Percentiles rank a stretch among this genome's conserved stretches.
Evolutionary conservation across 2,888 invertebrate genomes (phyloP).

Genomic region (Drosophila nr. medialis): DNA sequence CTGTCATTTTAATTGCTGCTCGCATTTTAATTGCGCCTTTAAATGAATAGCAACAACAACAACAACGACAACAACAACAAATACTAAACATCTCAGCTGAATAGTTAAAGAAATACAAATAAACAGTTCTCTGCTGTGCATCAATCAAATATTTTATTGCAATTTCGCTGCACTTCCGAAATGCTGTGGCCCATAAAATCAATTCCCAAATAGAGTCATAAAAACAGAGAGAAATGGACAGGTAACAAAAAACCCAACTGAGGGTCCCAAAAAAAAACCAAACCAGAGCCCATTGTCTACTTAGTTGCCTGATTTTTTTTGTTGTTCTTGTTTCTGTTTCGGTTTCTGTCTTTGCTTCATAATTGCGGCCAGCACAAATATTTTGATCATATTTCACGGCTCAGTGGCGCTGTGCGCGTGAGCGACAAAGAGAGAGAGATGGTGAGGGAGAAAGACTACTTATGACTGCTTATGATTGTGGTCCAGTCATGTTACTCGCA

Average conservation of each 20-base stretch:
- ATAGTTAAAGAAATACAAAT: constrained; percentile 1
- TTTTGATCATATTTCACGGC: constrained; percentile 80
- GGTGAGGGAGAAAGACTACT: constrained; percentile 2
- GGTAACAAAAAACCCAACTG: constrained; percentile 68
- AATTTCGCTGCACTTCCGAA: constrained; percentile 64
- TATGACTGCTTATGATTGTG: constrained; percentile 55
- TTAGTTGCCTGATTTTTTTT: constrained; percentile 29
- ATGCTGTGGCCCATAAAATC: constrained; percentile 63
- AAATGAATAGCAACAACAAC: neutral
- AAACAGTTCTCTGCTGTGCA: constrained; percentile 18
- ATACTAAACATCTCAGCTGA: constrained; percentile 24
- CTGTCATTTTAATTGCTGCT: constrained; percentile 5
- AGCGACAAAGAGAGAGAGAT: neutral
- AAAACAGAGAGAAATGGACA: constrained; percentile 49
- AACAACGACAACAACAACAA: neutral
- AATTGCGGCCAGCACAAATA: constrained; percentile 70
- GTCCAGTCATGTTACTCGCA: constrained; percentile 54
- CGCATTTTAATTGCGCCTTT: constrained; percentile 43
- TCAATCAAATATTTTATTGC: constrained; percentile 66
- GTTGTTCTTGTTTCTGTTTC: constrained; percentile 18
- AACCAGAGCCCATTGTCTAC: constrained; percentile 33
- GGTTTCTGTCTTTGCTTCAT: constrained; percentile 44
- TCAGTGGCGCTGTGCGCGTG: constrained; percentile 44
- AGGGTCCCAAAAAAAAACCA: constrained; percentile 43
- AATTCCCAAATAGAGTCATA: constrained; percentile 73